These are phyloP conservation scores for Porites divaricata DNA, from an alignment of 92 coral and sea anemone species.

Conservation along the genomic window DNA sequence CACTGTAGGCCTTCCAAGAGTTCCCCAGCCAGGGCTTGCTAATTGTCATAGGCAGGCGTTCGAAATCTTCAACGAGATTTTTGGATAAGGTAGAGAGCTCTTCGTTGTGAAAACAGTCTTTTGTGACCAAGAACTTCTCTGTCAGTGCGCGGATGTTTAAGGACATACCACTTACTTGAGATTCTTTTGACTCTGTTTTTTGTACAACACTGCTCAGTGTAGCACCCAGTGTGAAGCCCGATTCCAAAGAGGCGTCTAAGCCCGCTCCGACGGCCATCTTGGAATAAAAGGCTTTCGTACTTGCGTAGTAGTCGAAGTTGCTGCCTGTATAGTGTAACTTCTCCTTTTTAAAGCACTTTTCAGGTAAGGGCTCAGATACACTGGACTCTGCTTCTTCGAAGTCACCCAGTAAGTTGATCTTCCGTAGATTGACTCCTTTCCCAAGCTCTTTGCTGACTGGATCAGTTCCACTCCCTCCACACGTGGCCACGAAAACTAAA, in stretches of 20 bases:
- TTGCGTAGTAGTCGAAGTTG: slow-evolving; percentile 7
- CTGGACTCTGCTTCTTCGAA: neutral
- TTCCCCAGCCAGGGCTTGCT: neutral
- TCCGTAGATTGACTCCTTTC: neutral
- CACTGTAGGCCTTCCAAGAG: slow-evolving; percentile 33
- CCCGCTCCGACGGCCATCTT: slow-evolving; percentile 3
- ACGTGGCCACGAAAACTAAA: neutral
- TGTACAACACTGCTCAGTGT: slow-evolving; percentile 2
- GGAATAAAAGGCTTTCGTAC: slow-evolving; percentile 40
- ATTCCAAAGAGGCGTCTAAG: slow-evolving; percentile 5
- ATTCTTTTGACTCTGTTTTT: neutral
- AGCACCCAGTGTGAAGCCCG: neutral
- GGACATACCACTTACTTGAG: neutral
- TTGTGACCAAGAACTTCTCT: neutral
- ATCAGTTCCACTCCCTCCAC: neutral
- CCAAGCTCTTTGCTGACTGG: neutral
- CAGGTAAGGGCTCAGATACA: neutral
- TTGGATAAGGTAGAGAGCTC: neutral
- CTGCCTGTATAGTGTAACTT: neutral
- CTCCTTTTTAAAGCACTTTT: neutral
- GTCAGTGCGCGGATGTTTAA: neutral
- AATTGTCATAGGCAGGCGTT: slow-evolving; percentile 14
- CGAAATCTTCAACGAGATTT: slow-evolving; percentile 19
- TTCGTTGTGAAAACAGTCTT: neutral
- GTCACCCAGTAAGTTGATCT: neutral